Evolutionary conservation across 2,113 vertebrate species (phyloP), one percentile per base, ranked within the genome.

Genomic region (Rhipidura dahli): DNA sequence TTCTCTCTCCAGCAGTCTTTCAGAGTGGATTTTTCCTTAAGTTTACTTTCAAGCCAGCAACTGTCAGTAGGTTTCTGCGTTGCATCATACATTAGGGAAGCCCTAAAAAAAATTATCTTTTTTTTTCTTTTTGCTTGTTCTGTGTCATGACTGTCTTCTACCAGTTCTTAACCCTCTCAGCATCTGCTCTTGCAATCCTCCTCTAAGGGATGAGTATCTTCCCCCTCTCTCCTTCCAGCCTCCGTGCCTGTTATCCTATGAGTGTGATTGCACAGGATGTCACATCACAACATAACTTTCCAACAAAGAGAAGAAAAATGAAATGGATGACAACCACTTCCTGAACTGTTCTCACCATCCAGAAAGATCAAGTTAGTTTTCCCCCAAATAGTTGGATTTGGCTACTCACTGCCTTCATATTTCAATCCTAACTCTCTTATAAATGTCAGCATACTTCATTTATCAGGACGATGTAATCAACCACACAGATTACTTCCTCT

Each of bases 21-120:
- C 33, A 70, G 16, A 28, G 19, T 27, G 14, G 12, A 47, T 54
- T 76, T 69, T 77, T 65, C 39, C 33, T n/a, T 33, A 18, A 54
- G 15, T 64, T 90, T 69, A 16, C 33, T 85, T 72, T 54, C 14
- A 60, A 85, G 18, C 7, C 30, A 73, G 23, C 10, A 85, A 22
- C 11, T n/a, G 6, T 31, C 40, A 51, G 10, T 47, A 10, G 5
- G 14, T 54, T 68, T 87, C 51, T 73, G 15, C 7, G 8, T 84
- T 84, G 10, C 33, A 78, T 2, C 19, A 82, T 81, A 42, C 9
- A 8, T 31, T 61, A 56, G 10, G 7, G 7, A 51, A 17, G 18
- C 31, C 4, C 11, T 51, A 5, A 69, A 63, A 75, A 21, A 24
- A 19, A 7, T 3, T 3, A 7, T 8, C 0, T 9, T 21, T 37